Evolutionary conservation across 2,113 vertebrate species (phyloP).

Genomic region (Leucoraja erinaceus): DNA sequence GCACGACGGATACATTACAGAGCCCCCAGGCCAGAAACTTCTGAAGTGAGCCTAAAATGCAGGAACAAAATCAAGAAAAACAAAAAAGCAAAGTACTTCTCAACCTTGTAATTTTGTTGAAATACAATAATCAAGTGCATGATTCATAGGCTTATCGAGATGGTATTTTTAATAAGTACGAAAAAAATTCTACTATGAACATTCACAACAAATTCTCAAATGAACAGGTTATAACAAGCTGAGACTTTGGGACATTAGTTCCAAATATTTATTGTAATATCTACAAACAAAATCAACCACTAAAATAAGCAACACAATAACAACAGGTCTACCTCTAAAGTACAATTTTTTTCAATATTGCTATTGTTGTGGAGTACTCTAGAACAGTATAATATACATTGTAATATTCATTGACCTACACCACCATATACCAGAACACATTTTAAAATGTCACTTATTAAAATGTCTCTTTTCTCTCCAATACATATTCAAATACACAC

Average conservation of each 20-base stretch:
- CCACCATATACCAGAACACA: conserved; percentile 44
- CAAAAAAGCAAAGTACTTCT: conserved; percentile 51
- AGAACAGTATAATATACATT: conserved; percentile 48
- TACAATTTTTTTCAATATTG: conserved; percentile 52
- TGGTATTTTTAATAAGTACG: conserved; percentile 49
- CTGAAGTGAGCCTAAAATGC: conserved; percentile 74
- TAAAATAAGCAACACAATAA: conserved; percentile 49
- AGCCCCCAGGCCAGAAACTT: conserved; percentile 72
- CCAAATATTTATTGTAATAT: conserved; percentile 45
- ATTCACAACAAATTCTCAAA: conserved; percentile 48
- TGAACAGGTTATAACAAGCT: conserved; percentile 45
- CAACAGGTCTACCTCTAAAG: conserved; percentile 45
- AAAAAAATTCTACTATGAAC: conserved; percentile 49
- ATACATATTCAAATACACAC: conserved; percentile 55
- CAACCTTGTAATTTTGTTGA: conserved; percentile 54
- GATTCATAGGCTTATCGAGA: conserved; percentile 54
- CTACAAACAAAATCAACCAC: conserved; percentile 40
- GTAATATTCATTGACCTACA: conserved; percentile 40
- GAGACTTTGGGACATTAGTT: conserved; percentile 50
- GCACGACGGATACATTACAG: conserved; percentile 67
- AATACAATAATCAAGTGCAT: conserved; percentile 55
- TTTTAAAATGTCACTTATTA: conserved; percentile 49
- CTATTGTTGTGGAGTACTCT: conserved; percentile 47
- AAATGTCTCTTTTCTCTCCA: conserved; percentile 51
- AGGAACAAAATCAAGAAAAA: conserved; percentile 55